Conservation (phyloP, 2,113 vertebrate species). For the Delphinapterus leucas region DNA sequence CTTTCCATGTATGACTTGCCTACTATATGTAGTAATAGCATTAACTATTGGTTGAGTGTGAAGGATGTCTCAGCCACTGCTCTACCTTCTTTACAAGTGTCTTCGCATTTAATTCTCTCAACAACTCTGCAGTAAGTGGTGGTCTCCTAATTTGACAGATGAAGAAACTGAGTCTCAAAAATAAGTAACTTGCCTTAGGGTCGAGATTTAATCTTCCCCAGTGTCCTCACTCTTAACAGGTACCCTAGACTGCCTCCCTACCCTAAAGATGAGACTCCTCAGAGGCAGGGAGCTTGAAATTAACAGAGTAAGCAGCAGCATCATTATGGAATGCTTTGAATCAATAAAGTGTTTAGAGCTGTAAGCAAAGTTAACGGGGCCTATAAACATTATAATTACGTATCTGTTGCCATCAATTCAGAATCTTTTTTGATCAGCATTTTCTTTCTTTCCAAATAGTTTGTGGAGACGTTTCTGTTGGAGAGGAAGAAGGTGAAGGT, state of each 20-base stretch:
- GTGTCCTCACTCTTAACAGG: neutral
- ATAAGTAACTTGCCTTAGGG: neutral
- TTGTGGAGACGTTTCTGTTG: constrained; percentile 91
- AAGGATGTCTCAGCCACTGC: neutral
- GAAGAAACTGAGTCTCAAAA: neutral
- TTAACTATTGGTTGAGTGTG: neutral
- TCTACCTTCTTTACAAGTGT: neutral
- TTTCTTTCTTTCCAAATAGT: constrained; percentile 83
- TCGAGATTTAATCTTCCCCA: neutral
- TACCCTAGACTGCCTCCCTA: neutral
- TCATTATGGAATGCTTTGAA: neutral
- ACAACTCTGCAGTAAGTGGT: neutral
- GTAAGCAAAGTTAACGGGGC: neutral
- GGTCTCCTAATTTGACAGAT: neutral
- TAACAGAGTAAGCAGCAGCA: neutral
- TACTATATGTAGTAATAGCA: neutral
- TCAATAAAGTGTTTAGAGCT: neutral
- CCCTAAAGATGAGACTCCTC: neutral
- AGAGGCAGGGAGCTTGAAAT: neutral
- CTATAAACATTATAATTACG: neutral
- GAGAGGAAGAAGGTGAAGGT: constrained; percentile 92
- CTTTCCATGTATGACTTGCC: neutral
- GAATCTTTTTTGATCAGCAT: constrained; percentile 11
- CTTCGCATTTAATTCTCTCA: neutral
- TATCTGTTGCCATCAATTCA: neutral